Percentiles rank a stretch among this genome's conserved stretches.
Conservation (phyloP, 1,140 invertebrate species). For the Amyelois transitella region DNA sequence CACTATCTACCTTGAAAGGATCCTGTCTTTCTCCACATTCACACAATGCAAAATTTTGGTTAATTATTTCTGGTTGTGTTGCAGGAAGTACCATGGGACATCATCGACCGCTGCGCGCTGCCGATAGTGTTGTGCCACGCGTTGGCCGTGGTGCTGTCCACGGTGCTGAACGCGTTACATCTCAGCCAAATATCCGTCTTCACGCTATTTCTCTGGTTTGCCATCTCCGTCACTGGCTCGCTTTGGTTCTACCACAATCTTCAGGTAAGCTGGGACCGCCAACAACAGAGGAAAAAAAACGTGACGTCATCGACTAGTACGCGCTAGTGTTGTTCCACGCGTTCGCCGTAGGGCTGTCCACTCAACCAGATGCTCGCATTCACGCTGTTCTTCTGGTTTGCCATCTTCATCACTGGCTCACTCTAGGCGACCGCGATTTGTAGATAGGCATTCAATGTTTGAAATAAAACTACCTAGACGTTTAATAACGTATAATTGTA, state of each 20-base stretch:
- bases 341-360: slow-evolving; percentile 81
- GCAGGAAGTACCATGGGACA: slow-evolving; percentile 83
- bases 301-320: slow-evolving; percentile 86
- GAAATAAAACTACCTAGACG: too few relatives aligned
- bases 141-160: slow-evolving; percentile 81
- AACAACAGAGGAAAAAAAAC: slow-evolving; percentile 81
- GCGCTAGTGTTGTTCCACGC: slow-evolving; percentile 86
- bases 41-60: too few relatives aligned
- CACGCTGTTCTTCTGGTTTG: slow-evolving; percentile 83
- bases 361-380: slow-evolving; percentile 84
- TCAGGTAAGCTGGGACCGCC: too few relatives aligned
- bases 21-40: too few relatives aligned
- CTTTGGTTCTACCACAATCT: slow-evolving; percentile 88
- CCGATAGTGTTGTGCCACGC: slow-evolving; percentile 86
- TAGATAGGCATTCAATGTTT: too few relatives aligned
- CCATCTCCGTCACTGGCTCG: slow-evolving; percentile 80
- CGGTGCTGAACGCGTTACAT: slow-evolving; percentile 80
- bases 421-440: slow-evolving; percentile 86
- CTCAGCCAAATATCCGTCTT: slow-evolving; percentile 84
- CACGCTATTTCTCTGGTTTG: slow-evolving; percentile 83
- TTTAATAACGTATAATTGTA: too few relatives aligned
- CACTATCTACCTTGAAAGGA: too few relatives aligned
- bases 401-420: slow-evolving; percentile 80
- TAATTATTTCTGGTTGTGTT: slow-evolving; percentile 9
- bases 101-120: slow-evolving; percentile 84